Evolutionary conservation across 1,140 invertebrate species (phyloP).

Genomic region (Drosophila ficusphila): DNA sequence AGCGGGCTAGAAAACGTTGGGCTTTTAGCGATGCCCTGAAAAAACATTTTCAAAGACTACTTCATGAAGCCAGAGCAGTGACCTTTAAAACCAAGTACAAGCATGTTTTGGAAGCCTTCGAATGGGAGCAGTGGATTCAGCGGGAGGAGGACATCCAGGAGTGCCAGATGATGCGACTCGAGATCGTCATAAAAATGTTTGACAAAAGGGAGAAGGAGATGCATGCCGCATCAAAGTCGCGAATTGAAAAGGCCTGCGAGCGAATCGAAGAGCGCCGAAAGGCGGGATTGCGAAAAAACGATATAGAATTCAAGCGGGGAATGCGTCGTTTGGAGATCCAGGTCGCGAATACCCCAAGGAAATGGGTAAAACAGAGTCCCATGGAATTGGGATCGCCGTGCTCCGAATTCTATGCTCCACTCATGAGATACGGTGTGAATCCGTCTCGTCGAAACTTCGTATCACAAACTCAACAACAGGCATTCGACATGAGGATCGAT

Average conservation of each 20-base stretch:
- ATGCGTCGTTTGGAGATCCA: constrained; percentile 56
- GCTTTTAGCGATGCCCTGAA: constrained; percentile 69
- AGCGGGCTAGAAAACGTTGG: constrained; percentile 77
- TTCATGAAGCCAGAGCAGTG: constrained; percentile 30
- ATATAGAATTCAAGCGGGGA: constrained; percentile 79
- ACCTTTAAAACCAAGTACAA: constrained; percentile 31
- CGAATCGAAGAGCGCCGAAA: constrained; percentile 80
- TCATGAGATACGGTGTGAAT: constrained; percentile 85
- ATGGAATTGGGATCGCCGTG: constrained; percentile 84
- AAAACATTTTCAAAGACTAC: constrained; percentile 42
- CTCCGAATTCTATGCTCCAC: constrained; percentile 86
- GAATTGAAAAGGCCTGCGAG: constrained; percentile 82
- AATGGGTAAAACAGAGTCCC: constrained; percentile 79
- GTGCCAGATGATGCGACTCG: constrained; percentile 86
- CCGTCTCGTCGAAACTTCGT: constrained; percentile 84
- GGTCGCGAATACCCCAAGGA: constrained; percentile 40
- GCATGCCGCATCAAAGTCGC: constrained; percentile 77
- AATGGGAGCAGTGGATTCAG: constrained; percentile 81
- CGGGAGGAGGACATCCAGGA: constrained; percentile 86
- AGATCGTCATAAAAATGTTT: constrained; percentile 85
- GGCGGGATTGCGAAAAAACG: constrained; percentile 80
- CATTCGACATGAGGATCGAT: constrained; percentile 76
- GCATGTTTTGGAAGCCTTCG: constrained; percentile 72
- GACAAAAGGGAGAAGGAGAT: constrained; percentile 78
- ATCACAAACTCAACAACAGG: constrained; percentile 41